Base-by-base conservation (phyloP, 2,797 vertebrate genomes). In the Phylloscopus collybita region DNA sequence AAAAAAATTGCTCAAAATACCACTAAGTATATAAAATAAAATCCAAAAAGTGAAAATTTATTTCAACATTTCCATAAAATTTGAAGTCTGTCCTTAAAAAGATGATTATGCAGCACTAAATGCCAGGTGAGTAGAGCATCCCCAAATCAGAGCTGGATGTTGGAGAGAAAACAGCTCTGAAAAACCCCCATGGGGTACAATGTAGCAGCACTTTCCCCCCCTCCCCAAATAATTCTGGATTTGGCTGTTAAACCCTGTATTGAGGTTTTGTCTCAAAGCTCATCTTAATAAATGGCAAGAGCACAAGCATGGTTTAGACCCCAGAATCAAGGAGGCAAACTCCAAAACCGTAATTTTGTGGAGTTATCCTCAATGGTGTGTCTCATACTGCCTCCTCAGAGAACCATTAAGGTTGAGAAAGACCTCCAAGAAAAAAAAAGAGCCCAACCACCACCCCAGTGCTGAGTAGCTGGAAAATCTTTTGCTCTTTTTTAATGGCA, bases 151-250 rank as follows among this genome's bases (percentile, higher is more conserved):
- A 85, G 18, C 0, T 23, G 26, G 25, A 19, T 23, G 6, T 1
- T 53, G 8, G 40, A 36, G 1, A 62, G 2, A 9, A 44, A 64
- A 11, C 0, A 65, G 23, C 6, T 69, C 51, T 1, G 3, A 40
- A 70, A 64, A 83, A 4, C 11, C 9, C 7, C 10, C 1, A 1
- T 0, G 2, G 15, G 9, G 4, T 1, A 2, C 18, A 19, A 70
- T 6, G 22, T 3, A 32, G 13, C 25, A 65, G 1, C 16, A 13
- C 1, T 14, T 72, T 38, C 16, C 10, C 65, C 62, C 56, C 22
- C 13, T 8, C 21, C 45, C 38, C 38, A 40, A 1, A 0, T 36
- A 30, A 50, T 44, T 57, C 8, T 32, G 6, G 15, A 30, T 66
- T 92, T 34, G 32, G 5, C 2, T 73, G 18, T 54, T 80, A 47